Conservation (phyloP, 1,140 invertebrate genomes). For the Aphelinus certus region DNA sequence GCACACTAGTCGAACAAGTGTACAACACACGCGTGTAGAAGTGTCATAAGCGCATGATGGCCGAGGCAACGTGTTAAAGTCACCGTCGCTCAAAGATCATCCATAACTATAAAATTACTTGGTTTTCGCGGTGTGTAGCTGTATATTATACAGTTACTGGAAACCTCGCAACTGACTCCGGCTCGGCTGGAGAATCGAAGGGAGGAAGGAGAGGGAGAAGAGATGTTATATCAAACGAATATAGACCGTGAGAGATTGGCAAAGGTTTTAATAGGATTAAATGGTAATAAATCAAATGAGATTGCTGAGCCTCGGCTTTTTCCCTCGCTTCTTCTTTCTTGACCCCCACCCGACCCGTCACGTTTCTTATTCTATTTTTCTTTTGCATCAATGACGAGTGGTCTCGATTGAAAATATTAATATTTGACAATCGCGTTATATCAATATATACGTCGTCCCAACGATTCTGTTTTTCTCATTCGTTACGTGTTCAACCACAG, state of each 20-base stretch:
- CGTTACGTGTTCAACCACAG: background rate
- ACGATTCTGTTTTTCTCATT: background rate
- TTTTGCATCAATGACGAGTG: background rate
- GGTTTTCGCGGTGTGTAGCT: constrained; percentile 2
- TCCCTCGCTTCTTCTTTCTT: background rate
- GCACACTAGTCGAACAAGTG: too few species aligned
- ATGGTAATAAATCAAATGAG: constrained; percentile 41
- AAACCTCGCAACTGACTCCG: constrained; percentile 31
- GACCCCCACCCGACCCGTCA: background rate
- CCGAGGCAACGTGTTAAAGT: constrained; percentile 10
- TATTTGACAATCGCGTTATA: background rate
- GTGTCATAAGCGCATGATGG: background rate
- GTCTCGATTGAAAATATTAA: background rate
- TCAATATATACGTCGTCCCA: too few species aligned
- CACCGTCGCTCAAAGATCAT: constrained; percentile 12
- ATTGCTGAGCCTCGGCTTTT: constrained; percentile 30
- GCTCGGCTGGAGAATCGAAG: background rate
- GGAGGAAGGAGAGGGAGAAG: background rate
- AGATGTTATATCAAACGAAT: constrained; percentile 38
- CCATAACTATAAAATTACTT: constrained; percentile 28
- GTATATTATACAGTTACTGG: constrained; percentile 25
- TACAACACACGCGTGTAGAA: background rate
- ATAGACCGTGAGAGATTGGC: constrained; percentile 36
- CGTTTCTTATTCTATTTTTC: background rate
- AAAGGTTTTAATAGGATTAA: constrained; percentile 40